Evolutionary conservation across 2,888 invertebrate species (phyloP).

Genomic region (Bellardia bayeri): DNA sequence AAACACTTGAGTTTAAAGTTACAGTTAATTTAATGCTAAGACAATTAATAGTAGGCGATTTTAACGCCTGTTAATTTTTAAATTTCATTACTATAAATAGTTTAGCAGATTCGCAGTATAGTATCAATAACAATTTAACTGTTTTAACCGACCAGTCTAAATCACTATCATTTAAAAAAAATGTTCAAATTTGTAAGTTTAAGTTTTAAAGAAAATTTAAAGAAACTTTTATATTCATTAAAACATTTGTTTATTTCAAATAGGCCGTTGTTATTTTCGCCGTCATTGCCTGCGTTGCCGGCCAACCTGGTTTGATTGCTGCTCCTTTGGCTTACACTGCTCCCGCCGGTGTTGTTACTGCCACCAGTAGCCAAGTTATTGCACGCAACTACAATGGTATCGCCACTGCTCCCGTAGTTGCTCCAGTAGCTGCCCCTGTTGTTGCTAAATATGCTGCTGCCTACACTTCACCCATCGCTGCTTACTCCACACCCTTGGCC

Average conservation of each 20-base stretch:
- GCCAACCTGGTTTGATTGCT: constrained; percentile 75
- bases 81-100: neutral
- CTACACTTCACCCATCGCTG: constrained; percentile 30
- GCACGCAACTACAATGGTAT: constrained; percentile 79
- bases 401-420: constrained; percentile 77
- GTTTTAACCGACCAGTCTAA: neutral
- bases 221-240: neutral
- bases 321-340: constrained; percentile 56
- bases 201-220: neutral
- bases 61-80: neutral
- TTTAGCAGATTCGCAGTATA: neutral
- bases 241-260: neutral
- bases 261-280: constrained; percentile 77
- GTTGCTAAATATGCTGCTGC: constrained; percentile 69
- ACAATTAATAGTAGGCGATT: neutral
- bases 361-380: constrained; percentile 79
- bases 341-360: constrained; percentile 75
- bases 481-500: constrained; percentile 63
- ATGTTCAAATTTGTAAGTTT: constrained; percentile 69
- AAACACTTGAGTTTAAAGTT: neutral
- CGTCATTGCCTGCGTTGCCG: constrained; percentile 76
- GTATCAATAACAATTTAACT: no score
- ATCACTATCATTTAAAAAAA: constrained; percentile 5
- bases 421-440: constrained; percentile 75
- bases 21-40: neutral